phyloP scores from a whole-genome alignment of 2,113 vertebrate genomes.

The Pterophyllum scalare region DNA sequence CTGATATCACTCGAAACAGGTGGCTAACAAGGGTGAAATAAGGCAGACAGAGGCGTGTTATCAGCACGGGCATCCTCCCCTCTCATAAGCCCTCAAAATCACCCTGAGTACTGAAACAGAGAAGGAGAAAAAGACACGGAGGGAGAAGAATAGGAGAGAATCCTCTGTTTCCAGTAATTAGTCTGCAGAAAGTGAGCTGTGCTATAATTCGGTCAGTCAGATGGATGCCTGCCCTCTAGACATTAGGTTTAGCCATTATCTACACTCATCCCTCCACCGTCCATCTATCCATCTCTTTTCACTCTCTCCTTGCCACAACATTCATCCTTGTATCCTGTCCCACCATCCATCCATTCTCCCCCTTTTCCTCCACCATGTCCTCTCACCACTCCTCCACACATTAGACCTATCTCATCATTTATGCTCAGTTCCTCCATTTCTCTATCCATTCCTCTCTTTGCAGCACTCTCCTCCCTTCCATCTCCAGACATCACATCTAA shows the following conservation, averaged over 20 bases:
- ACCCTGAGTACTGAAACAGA: conserved; percentile 39
- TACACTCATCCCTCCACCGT: conserved; percentile 68
- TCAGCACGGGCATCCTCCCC: conserved; percentile 52
- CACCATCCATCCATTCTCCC: conserved; percentile 43
- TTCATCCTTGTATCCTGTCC: conserved; percentile 56
- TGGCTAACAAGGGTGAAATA: conserved; percentile 57
- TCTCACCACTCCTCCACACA: conserved; percentile 60
- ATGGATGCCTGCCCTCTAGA: conserved; percentile 77
- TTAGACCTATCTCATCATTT: conserved; percentile 66
- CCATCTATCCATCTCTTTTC: conserved; percentile 66
- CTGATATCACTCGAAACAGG: neutral
- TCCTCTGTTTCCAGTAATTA: conserved; percentile 76
- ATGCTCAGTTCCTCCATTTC: conserved; percentile 42
- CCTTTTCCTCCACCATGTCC: conserved; percentile 37
- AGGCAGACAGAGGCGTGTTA: conserved; percentile 50
- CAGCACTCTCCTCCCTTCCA: conserved; percentile 38
- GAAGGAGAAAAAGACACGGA: conserved; percentile 39
- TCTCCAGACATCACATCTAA: conserved; percentile 62
- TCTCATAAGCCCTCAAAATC: conserved; percentile 57
- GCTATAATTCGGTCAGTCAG: conserved; percentile 77
- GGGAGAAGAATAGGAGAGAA: conserved; percentile 50
- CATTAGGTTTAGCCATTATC: conserved; percentile 78
- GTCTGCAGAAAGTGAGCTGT: conserved; percentile 70
- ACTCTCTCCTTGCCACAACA: conserved; percentile 40
- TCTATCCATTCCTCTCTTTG: conserved; percentile 33